Conservation (phyloP, 2,113 vertebrate species). For the Cyphomyrus plagiostoma region DNA sequence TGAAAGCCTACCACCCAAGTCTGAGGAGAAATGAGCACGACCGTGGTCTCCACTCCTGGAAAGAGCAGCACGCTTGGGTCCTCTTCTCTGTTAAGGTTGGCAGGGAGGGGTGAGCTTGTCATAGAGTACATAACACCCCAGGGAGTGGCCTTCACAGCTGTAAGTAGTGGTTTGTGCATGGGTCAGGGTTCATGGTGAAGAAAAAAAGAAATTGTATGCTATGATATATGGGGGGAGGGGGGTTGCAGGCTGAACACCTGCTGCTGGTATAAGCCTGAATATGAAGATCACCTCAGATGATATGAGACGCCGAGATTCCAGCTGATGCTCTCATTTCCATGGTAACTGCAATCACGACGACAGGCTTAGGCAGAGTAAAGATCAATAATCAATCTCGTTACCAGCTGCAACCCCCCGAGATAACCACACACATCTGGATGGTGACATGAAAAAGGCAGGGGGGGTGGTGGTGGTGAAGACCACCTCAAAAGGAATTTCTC, state of each 20-base stretch:
- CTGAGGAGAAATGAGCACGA: neutral
- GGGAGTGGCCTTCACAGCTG: neutral
- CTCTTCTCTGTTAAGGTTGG: neutral
- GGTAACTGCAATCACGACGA: neutral
- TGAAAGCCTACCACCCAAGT: neutral
- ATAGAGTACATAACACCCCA: neutral
- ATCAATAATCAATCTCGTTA: neutral
- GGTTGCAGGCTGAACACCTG: neutral
- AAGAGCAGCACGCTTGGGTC: neutral
- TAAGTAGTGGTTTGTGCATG: neutral
- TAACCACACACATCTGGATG: neutral
- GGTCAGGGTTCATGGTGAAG: neutral
- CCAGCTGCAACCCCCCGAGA: neutral
- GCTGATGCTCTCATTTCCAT: conserved; percentile 3
- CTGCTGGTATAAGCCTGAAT: neutral
- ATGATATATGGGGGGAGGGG: neutral
- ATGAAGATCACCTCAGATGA: neutral
- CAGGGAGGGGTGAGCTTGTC: neutral
- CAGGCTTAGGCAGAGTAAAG: neutral
- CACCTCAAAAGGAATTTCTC: neutral
- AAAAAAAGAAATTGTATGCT: neutral
- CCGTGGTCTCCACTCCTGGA: neutral
- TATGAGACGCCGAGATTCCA: neutral
- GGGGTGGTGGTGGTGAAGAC: neutral
- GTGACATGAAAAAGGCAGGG: neutral